These are phyloP conservation scores for Andrena cerasifolii DNA, from an alignment of 1,140 invertebrate species.

Conservation along the genomic window DNA sequence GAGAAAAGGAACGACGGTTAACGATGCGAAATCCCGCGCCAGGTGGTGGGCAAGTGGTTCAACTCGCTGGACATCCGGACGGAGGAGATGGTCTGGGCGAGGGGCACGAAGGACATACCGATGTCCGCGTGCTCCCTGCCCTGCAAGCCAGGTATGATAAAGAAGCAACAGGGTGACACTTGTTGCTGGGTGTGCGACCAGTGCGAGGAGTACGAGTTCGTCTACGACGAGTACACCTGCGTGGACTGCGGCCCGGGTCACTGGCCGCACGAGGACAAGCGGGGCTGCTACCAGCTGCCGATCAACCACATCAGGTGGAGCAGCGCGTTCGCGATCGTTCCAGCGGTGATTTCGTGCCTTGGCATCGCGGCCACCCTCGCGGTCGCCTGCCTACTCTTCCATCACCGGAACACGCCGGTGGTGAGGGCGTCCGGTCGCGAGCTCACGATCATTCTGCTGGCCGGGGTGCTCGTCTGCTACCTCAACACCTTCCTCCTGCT, in stretches of 20 bases:
- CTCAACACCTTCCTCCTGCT: constrained; percentile 85
- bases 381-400: constrained; percentile 86
- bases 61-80: constrained; percentile 84
- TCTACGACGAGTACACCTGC: constrained; percentile 87
- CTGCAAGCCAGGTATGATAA: constrained; percentile 87
- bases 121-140: constrained; percentile 87
- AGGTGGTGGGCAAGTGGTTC: constrained; percentile 87
- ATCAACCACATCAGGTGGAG: constrained; percentile 84
- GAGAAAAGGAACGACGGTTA: neutral
- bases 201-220: constrained; percentile 86
- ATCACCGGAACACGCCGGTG: constrained; percentile 90
- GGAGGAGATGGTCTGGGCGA: constrained; percentile 84
- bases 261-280: constrained; percentile 85
- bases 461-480: constrained; percentile 86
- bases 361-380: constrained; percentile 87
- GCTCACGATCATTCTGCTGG: constrained; percentile 89
- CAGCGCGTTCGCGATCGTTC: constrained; percentile 86
- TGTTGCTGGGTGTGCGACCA: constrained; percentile 91
- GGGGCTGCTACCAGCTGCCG: constrained; percentile 84
- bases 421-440: constrained; percentile 92
- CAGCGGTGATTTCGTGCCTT: constrained; percentile 85
- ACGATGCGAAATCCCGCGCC: neutral
- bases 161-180: constrained; percentile 88
- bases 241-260: constrained; percentile 85
- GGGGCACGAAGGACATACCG: constrained; percentile 82